phyloP scores from a whole-genome alignment of 2,113 vertebrate genomes.

The Mustela lutreola region DNA sequence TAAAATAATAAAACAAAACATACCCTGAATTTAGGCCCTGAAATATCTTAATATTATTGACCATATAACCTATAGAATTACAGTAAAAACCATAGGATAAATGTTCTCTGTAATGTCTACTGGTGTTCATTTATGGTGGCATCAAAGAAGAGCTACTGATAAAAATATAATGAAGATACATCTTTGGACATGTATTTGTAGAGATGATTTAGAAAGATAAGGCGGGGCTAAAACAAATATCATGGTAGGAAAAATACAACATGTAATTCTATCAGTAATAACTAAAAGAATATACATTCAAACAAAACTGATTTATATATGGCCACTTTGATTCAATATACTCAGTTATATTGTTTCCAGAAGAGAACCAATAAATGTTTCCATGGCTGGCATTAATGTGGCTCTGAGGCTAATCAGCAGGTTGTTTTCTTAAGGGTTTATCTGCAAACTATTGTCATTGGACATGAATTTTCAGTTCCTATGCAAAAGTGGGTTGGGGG shows the following conservation, averaged over 20 bases:
- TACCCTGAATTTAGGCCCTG: neutral
- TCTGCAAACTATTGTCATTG: neutral
- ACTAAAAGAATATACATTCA: neutral
- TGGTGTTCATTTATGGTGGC: neutral
- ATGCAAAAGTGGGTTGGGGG: neutral
- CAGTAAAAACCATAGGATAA: neutral
- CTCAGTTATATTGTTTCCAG: neutral
- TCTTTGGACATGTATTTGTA: neutral
- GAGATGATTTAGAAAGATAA: neutral
- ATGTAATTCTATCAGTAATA: neutral
- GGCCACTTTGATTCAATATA: neutral
- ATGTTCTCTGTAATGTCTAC: neutral
- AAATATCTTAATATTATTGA: neutral
- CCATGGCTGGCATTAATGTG: neutral
- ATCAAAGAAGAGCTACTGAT: neutral
- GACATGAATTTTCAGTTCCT: slow-evolving; percentile 38
- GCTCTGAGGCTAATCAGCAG: neutral
- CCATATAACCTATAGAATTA: neutral
- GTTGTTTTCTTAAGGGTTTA: neutral
- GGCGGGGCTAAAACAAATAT: neutral
- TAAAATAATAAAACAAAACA: neutral
- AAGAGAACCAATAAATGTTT: slow-evolving; percentile 13
- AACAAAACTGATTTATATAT: slow-evolving; percentile 21
- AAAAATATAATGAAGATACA: neutral
- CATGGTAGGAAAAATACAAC: neutral